Base-by-base conservation (phyloP, 1,140 invertebrate species). In the Holotrichia oblita region DNA sequence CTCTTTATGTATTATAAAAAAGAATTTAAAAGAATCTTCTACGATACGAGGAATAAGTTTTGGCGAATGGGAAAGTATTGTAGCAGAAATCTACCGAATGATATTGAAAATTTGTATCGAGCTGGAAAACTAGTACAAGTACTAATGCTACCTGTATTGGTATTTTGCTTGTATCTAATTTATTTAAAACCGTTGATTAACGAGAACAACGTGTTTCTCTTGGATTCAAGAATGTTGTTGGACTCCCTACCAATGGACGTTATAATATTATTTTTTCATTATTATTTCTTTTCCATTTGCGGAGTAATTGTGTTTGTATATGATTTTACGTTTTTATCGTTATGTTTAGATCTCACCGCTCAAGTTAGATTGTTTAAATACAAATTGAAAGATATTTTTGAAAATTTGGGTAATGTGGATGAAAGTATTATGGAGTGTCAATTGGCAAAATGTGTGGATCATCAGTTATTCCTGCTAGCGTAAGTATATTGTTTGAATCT, bases 351-450 rank as follows among this genome's bases (percentile, higher is more conserved):
- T 64, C 22, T 64, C 6, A 3, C 22, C 2, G 59, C 22, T 8
- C 59, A 64, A 64, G 59, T 64, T 64, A 64, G 59, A 24, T 22
- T 22, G 17, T 17, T 64, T 17, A 64, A 24, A 24, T 64, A 64
- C 10, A 24, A 64, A 64, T 22, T 64, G 10, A 20, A 64, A 64
- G n/a, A 20, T 9, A 4, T 6, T 0, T 64, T 64, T 22, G 22
- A 20, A 14, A 48, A 48, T 20, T n/a, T 64, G 59, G 17, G 6
- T 9, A 22, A 64, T 0, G 59, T 22, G 10, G 4, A 22, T 4
- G 22, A 6, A 17, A 24, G 3, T 22, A n/a, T 64, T 9, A 48
- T 12, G 44, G 6, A 4, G 27, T 48, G 3, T n/a, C 0, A 48
- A 9, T 48, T 48, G 10, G n/a, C 17, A 9, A 48, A 20, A 9